Conservation (phyloP, 1,140 invertebrate species). For the Drosophila orena region DNA sequence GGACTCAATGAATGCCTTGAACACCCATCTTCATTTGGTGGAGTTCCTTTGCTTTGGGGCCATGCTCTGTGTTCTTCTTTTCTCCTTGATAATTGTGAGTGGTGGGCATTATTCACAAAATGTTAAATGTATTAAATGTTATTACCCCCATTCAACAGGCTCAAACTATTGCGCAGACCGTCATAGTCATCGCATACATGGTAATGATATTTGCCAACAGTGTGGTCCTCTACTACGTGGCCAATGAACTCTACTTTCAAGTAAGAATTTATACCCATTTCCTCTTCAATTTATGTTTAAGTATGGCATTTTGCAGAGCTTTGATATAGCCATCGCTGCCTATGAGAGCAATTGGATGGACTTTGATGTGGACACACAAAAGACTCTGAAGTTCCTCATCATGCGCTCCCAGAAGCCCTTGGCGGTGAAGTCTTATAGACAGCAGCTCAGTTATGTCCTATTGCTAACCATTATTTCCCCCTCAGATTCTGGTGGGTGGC, state of each 20-base stretch:
- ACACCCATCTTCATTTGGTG: constrained; percentile 65
- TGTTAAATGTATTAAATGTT: not conserved
- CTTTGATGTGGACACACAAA: constrained; percentile 69
- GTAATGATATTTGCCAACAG: constrained; percentile 77
- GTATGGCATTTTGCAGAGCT: constrained; percentile 44
- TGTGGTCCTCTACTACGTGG: constrained; percentile 69
- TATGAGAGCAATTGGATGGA: constrained; percentile 78
- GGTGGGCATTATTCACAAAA: accelerated
- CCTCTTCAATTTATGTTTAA: not conserved
- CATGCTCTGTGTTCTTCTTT: constrained; percentile 71
- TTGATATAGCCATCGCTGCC: constrained; percentile 67
- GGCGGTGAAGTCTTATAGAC: constrained; percentile 51
- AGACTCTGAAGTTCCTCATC: constrained; percentile 67
- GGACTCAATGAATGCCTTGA: constrained; percentile 64
- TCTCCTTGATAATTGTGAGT: constrained; percentile 73
- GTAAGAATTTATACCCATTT: constrained; percentile 13
- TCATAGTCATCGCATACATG: constrained; percentile 71
- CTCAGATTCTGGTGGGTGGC: constrained; percentile 68
- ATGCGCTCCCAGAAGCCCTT: constrained; percentile 74
- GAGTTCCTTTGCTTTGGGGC: constrained; percentile 77
- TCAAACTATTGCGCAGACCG: constrained; percentile 60
- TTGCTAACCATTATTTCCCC: constrained; percentile 14
- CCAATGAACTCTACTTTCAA: constrained; percentile 72
- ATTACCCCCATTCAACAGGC: constrained; percentile 17
- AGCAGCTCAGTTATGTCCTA: constrained; percentile 3